A percentile compares a stretch with the other conserved stretches of the same genome.
Evolutionary conservation across 2,797 vertebrate genomes (phyloP).

Genomic region (Chaetodon trifasciatus): DNA sequence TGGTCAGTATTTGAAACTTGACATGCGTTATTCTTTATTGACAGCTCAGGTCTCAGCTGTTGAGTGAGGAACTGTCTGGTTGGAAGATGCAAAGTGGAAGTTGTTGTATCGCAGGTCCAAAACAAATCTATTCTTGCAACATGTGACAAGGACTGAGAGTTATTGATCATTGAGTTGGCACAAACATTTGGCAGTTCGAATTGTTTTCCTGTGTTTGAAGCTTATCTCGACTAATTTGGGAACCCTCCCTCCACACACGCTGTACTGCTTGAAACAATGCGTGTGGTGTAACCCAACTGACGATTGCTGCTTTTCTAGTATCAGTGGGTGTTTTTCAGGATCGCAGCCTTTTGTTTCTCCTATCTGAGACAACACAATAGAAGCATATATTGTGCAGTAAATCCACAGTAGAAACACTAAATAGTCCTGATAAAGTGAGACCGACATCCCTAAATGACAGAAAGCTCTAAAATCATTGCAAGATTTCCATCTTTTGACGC

Average conservation of each 20-base stretch:
- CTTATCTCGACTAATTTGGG: constrained; percentile 51
- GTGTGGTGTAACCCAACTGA: constrained; percentile 26
- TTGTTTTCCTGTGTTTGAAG: constrained; percentile 34
- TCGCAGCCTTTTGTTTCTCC: constrained; percentile 48
- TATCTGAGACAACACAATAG: constrained; percentile 39
- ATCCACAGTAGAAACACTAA: constrained; percentile 27
- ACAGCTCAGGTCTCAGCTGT: constrained; percentile 5
- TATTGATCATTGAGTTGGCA: constrained; percentile 40
- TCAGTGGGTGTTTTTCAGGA: constrained; percentile 40
- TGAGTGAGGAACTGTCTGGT: neutral
- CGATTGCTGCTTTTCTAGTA: constrained; percentile 45
- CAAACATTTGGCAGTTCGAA: constrained; percentile 19
- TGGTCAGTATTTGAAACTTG: constrained; percentile 19
- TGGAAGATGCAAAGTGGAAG: constrained; percentile 28
- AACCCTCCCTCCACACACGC: constrained; percentile 27
- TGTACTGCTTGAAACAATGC: constrained; percentile 40
- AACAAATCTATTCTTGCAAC: constrained; percentile 11
- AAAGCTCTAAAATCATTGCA: constrained; percentile 29
- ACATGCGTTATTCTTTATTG: constrained; percentile 23
- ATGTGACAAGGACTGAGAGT: constrained; percentile 22
- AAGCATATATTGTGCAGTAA: neutral
- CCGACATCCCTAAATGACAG: constrained; percentile 28
- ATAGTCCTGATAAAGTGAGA: constrained; percentile 34
- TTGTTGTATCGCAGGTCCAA: constrained; percentile 10
- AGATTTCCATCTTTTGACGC: constrained; percentile 40